Evolutionary conservation across 2,113 vertebrate genomes (phyloP).

Genomic region (Podilymbus podiceps): DNA sequence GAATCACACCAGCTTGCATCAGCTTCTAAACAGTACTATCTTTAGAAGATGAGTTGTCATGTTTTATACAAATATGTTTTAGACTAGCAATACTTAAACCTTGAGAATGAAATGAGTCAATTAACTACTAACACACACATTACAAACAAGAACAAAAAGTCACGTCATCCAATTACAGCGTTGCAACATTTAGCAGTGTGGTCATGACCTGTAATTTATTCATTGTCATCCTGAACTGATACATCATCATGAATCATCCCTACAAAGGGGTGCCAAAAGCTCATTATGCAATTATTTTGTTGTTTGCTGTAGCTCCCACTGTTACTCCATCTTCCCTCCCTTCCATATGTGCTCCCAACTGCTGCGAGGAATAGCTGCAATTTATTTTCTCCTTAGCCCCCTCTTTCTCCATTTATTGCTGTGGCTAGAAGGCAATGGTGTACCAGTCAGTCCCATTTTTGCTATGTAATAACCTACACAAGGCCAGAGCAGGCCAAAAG

Average conservation of each 20-base stretch:
- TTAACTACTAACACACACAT: neutral
- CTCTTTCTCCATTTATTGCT: neutral
- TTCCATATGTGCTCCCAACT: neutral
- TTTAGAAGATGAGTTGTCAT: neutral
- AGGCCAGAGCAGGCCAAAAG: neutral
- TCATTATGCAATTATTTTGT: conserved; percentile 5
- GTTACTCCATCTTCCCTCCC: neutral
- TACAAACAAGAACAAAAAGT: neutral
- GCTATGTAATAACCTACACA: neutral
- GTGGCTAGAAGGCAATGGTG: neutral
- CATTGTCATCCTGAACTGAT: neutral
- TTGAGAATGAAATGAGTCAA: neutral
- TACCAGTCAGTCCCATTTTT: neutral
- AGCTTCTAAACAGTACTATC: neutral
- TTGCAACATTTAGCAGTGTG: neutral
- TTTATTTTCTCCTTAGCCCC: neutral
- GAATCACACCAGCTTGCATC: neutral
- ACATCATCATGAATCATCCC: neutral
- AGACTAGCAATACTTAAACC: neutral
- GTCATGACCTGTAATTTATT: neutral
- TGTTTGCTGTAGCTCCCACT: neutral
- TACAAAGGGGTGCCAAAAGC: neutral
- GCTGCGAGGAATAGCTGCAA: neutral
- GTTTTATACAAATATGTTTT: neutral
- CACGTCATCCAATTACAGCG: neutral